Evolutionary conservation across 2,113 vertebrate genomes (phyloP), one percentile per base, ranked within the genome.

Genomic region (Ochotona princeps): DNA sequence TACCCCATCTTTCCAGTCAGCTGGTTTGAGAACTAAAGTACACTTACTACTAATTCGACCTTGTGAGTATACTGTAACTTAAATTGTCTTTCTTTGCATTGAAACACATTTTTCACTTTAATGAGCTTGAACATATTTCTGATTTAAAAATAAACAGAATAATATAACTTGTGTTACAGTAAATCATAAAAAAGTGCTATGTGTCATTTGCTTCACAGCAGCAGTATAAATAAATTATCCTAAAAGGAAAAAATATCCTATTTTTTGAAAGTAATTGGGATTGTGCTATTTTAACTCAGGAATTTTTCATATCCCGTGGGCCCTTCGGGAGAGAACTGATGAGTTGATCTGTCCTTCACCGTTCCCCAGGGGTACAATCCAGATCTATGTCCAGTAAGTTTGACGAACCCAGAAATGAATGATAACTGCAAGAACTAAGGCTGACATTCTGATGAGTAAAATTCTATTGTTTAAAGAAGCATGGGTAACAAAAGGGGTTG

Each of bases 131-230:
- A 32, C 83, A 63, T 69, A 93, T 87, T 93, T 93, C 75, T 94
- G 70, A 91, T 90, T 44, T 83, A 93, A 83, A 86, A 94, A 75
- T 73, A 85, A 76, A 21, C 23, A 69, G 76, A 93, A 92, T 93
- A 94, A 73, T 96, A 89, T n/a, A 67, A 90, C 9, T 90, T 47
- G 66, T 90, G 25, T 94, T 88, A 95, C 3, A 30, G 57, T 35
- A 94, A 74, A 89, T 95, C 91, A 91, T 93, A 89, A 95, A 94
- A 96, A 84, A 84, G 82, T 75, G 20, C 67, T 84, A 95, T 93
- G 70, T 89, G n/a, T 79, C 87, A 91, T 92, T 69, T n/a, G 6
- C 32, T 85, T n/a, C 44, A 86, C 89, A 87, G 26, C 6, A 17
- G 66, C 73, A 75, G 51, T 84, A 81, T 83, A 91, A 89, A 91